Conservation (phyloP, 1,140 invertebrate species). For the Penaeus vannamei region DNA sequence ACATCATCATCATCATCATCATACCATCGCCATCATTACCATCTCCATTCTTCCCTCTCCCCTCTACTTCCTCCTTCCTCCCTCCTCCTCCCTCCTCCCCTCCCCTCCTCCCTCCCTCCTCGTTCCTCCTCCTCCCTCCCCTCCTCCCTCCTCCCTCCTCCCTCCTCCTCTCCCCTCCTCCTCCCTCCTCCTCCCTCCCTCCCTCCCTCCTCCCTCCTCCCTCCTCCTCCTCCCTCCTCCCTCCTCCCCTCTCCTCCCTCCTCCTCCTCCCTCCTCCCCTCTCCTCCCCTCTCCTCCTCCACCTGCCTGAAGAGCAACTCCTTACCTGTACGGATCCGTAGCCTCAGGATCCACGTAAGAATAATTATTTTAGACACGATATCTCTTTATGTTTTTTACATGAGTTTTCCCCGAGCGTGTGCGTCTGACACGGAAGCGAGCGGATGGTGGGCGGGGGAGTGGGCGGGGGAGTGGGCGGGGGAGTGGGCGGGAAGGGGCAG, state of each 20-base stretch:
- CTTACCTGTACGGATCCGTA: not conserved
- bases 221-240: not conserved
- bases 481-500: too few species aligned
- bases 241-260: not conserved
- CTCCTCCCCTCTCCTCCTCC: not conserved
- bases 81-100: not conserved
- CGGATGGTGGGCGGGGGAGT: too few species aligned
- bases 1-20: too few species aligned
- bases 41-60: not conserved
- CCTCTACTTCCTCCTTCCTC: not conserved
- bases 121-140: not conserved
- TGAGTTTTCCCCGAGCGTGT: too few species aligned
- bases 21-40: not conserved
- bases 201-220: not conserved
- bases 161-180: not conserved
- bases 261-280: not conserved
- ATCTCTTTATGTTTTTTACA: too few species aligned
- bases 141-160: not conserved
- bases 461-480: too few species aligned
- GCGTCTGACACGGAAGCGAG: too few species aligned
- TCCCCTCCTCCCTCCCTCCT: not conserved
- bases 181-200: not conserved
- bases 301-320: not conserved
- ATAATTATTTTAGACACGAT: too few species aligned
- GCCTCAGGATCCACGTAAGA: too few species aligned